phyloP scores from a whole-genome alignment of 2,797 vertebrate species.

The Sylvilagus floridanus region DNA sequence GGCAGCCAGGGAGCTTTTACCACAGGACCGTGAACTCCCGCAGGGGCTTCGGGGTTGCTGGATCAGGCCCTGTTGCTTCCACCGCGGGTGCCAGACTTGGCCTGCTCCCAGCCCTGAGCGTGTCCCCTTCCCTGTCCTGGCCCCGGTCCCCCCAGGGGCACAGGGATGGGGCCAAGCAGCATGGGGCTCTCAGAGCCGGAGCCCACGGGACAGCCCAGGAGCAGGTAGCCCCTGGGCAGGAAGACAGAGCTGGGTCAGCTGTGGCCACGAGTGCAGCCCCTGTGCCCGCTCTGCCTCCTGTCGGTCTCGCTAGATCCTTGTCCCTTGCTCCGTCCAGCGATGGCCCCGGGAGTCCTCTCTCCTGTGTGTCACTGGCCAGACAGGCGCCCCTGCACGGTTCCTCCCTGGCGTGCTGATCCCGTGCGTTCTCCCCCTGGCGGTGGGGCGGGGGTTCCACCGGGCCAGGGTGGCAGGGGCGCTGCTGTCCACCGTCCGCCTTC shows the following conservation, averaged over 20 bases:
- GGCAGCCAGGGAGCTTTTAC: too few species aligned
- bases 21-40: not conserved
- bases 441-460: too few species aligned
- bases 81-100: not conserved
- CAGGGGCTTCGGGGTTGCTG: not conserved
- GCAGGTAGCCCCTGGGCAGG: not conserved
- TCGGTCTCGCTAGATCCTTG: not conserved
- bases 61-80: not conserved
- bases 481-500: not conserved
- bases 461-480: too few species aligned
- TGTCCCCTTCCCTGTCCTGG: not conserved
- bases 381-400: too few species aligned
- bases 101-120: not conserved
- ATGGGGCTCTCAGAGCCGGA: not conserved
- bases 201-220: not conserved
- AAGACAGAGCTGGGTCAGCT: not conserved
- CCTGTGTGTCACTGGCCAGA: not conserved
- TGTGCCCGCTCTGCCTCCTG: too few species aligned
- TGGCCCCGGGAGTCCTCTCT: not conserved
- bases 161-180: not conserved
- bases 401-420: too few species aligned
- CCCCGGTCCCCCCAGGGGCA: not conserved
- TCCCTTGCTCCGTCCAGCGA: not conserved
- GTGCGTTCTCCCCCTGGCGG: too few species aligned
- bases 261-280: not conserved